Evolutionary conservation across 2,113 vertebrate species (phyloP).

Genomic region (Colistium nudipinnis): DNA sequence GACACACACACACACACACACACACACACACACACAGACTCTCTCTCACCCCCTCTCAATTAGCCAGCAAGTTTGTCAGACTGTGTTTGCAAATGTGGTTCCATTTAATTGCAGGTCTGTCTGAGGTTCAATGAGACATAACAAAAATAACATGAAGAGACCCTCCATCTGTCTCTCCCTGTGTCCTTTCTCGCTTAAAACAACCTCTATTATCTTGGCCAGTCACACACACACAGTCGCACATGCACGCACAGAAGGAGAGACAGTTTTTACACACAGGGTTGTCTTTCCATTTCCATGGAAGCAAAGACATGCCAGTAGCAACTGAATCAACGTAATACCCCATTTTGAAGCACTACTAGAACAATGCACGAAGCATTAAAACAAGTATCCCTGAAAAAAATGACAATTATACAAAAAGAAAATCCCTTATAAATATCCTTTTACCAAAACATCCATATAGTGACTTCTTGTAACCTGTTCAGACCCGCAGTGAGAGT

Average conservation of each 20-base stretch:
- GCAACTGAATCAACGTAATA: too few relatives aligned
- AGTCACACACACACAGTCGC: slow-evolving; percentile 2
- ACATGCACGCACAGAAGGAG: slow-evolving; percentile 8
- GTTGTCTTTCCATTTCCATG: background rate
- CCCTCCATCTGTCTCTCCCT: slow-evolving; percentile 57
- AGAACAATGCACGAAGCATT: too few relatives aligned
- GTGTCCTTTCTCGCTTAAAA: slow-evolving; percentile 53
- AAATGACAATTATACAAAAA: background rate
- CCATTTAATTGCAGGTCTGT: slow-evolving; percentile 72
- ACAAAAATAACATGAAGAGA: slow-evolving; percentile 69
- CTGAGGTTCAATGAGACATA: slow-evolving; percentile 73
- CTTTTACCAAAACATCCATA: background rate
- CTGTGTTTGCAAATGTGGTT: slow-evolving; percentile 72
- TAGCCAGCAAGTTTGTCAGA: slow-evolving; percentile 62
- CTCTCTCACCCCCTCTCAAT: slow-evolving; percentile 50
- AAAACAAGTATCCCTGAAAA: too few relatives aligned
- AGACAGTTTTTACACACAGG: slow-evolving; percentile 15
- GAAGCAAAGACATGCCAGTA: background rate
- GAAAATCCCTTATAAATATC: too few relatives aligned
- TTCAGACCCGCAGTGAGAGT: slow-evolving; percentile 2
- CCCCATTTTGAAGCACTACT: too few relatives aligned
- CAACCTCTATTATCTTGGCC: slow-evolving; percentile 42
- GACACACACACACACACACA: slow-evolving; percentile 17
- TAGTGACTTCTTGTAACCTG: background rate
- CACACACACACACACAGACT: slow-evolving; percentile 37